Evolutionary conservation across 2,113 vertebrate genomes (phyloP).

Genomic region (Noctilio leporinus): DNA sequence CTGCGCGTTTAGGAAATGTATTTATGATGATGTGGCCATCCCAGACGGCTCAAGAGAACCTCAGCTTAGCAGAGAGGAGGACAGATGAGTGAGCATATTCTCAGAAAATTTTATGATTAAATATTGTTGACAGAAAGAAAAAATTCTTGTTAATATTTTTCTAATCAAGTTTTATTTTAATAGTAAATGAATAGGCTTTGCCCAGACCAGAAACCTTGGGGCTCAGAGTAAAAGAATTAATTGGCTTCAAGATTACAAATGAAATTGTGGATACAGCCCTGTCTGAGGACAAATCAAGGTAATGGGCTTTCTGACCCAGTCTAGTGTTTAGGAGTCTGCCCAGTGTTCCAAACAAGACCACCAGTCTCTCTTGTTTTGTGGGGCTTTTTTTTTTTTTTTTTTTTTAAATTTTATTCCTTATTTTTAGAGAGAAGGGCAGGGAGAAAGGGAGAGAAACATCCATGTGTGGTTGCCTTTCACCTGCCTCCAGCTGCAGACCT

Average conservation of each 20-base stretch:
- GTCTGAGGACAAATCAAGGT: background rate
- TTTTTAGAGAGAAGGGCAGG: too few relatives aligned
- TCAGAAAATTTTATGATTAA: background rate
- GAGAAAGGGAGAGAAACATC: too few relatives aligned
- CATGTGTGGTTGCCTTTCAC: too few relatives aligned
- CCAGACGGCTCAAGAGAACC: background rate
- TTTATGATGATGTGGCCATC: background rate
- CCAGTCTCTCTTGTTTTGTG: background rate
- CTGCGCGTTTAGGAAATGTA: background rate
- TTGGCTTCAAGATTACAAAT: background rate
- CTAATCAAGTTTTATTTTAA: background rate
- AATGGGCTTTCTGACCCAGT: background rate
- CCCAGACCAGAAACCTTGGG: background rate
- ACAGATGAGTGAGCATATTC: background rate
- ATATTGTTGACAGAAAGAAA: constrained; percentile 15
- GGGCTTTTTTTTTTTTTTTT: too few relatives aligned
- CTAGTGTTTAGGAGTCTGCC: background rate
- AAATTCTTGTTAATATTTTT: background rate
- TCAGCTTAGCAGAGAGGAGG: background rate
- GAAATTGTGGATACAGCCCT: background rate
- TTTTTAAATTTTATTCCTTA: too few relatives aligned
- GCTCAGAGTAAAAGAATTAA: background rate
- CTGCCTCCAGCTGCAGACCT: too few relatives aligned
- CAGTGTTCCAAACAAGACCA: background rate
- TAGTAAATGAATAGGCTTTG: background rate